These are phyloP conservation scores for Drosophila incognita DNA, from an alignment of 2,888 invertebrate species.

Conservation along the genomic window DNA sequence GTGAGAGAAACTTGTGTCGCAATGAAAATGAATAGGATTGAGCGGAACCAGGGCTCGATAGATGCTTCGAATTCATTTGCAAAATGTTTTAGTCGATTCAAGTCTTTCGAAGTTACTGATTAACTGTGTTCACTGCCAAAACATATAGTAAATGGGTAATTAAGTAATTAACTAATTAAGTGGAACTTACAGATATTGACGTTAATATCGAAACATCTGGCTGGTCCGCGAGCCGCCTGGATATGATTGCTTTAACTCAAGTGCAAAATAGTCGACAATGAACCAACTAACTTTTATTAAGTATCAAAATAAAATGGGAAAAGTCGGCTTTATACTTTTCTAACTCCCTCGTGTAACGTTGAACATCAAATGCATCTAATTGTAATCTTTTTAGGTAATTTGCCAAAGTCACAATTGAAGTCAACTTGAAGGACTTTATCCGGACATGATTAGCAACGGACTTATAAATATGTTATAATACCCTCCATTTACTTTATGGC, in stretches of 20 bases:
- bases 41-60: background rate
- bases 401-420: background rate
- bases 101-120: background rate
- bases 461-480: background rate
- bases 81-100: background rate
- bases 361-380: too few relatives aligned
- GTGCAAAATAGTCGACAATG: background rate
- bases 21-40: conserved; percentile 1
- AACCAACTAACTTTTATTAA: background rate
- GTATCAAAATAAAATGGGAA: background rate
- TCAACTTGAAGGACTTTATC: background rate
- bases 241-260: background rate
- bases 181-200: background rate
- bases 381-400: background rate
- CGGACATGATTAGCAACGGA: background rate
- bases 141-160: background rate
- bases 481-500: background rate
- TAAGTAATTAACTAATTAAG: background rate
- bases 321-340: conserved; percentile 1
- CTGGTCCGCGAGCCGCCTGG: conserved; percentile 14
- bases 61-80: conserved; percentile 3
- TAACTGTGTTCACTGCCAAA: background rate
- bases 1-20: conserved; percentile 25
- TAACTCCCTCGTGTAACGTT: too few relatives aligned
- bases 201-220: conserved; percentile 17